Evolutionary conservation across 1,140 invertebrate species (phyloP).

Genomic region (Scylla paramamosain): DNA sequence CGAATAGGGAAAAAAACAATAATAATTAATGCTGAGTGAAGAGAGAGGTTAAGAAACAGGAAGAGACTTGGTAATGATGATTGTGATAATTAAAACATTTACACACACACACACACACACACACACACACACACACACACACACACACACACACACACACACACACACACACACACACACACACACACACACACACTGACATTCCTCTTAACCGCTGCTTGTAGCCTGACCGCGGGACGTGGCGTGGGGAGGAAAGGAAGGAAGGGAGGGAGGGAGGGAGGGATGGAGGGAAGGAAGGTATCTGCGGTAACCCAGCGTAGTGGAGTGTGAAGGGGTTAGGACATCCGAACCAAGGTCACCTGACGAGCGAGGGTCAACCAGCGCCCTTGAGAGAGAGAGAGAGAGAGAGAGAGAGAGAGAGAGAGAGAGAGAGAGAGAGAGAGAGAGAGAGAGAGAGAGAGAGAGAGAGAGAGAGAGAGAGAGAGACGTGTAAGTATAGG

Average conservation of each 20-base stretch:
- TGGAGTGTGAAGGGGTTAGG: not conserved
- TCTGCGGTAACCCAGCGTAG: not conserved
- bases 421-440: constrained; percentile 20
- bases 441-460: constrained; percentile 8
- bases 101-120: too few relatives aligned
- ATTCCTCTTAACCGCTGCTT: not conserved
- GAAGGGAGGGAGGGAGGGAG: too few relatives aligned
- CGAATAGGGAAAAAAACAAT: not conserved
- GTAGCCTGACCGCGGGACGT: not conserved
- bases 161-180: constrained; percentile 12
- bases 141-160: constrained; percentile 11
- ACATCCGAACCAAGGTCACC: not conserved
- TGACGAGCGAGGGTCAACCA: not conserved
- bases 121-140: not conserved
- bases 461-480: not conserved
- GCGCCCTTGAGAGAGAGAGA: not conserved
- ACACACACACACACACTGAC: constrained; percentile 10
- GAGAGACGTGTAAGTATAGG: not conserved
- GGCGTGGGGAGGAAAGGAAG: not conserved
- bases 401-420: constrained; percentile 2
- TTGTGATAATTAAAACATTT: too few relatives aligned
- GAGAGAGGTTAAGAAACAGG: not conserved
- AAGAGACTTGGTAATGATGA: too few relatives aligned
- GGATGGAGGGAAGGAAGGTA: not conserved
- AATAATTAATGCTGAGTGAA: not conserved